A percentile compares a stretch with the other conserved stretches of the same genome.
These are phyloP conservation scores for Drosophila pullipes DNA, from an alignment of 2,888 invertebrate genomes.

Conservation along the genomic window DNA sequence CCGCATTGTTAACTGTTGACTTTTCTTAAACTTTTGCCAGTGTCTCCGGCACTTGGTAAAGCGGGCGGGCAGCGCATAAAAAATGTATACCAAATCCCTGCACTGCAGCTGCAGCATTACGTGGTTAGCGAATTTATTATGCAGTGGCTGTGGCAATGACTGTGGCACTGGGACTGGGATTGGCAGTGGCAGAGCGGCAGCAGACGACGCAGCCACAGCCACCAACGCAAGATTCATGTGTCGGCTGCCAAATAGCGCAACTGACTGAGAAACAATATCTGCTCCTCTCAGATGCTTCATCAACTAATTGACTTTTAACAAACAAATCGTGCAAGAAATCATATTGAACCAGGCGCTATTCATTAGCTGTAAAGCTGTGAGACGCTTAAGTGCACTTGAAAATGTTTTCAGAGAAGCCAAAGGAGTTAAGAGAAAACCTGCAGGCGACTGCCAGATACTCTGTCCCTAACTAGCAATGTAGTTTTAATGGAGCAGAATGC, in stretches of 20 bases:
- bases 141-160: constrained; percentile 67
- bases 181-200: constrained; percentile 17
- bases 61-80: constrained; percentile 79
- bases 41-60: constrained; percentile 53
- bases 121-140: constrained; percentile 85
- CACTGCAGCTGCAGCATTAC: constrained; percentile 84
- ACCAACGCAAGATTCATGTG: constrained; percentile 55
- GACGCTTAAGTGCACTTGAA: constrained; percentile 48
- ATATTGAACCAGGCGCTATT: constrained; percentile 74
- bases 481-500: too few species aligned
- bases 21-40: constrained; percentile 79
- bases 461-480: not conserved
- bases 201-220: constrained; percentile 35
- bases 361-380: constrained; percentile 62
- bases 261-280: constrained; percentile 25
- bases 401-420: not conserved
- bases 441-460: constrained; percentile 28
- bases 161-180: constrained; percentile 6
- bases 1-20: constrained; percentile 82
- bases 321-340: constrained; percentile 82
- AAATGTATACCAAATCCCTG: constrained; percentile 81
- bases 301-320: constrained; percentile 80
- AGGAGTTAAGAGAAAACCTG: not conserved
- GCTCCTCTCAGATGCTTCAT: constrained; percentile 42
- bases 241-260: constrained; percentile 29